phyloP scores from a whole-genome alignment of 2,113 vertebrate species.

The Dromas ardeola region DNA sequence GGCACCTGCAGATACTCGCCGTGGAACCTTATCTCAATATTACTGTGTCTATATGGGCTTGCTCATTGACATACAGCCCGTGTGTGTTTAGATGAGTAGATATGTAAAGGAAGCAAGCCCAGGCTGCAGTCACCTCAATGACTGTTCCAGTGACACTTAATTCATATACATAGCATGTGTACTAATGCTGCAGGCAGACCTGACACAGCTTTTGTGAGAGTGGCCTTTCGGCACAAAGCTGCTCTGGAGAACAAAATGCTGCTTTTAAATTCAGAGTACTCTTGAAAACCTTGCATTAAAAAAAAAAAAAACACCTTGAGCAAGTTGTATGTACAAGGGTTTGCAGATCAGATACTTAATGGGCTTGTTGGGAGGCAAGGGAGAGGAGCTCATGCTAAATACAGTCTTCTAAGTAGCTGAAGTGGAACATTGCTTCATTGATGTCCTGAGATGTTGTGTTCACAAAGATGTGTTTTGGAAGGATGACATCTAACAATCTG shows the following conservation, averaged over 20 bases:
- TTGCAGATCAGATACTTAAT: neutral
- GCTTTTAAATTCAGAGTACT: neutral
- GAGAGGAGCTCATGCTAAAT: neutral
- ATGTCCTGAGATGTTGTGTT: neutral
- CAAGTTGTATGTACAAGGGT: neutral
- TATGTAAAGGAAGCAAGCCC: neutral
- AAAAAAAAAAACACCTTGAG: neutral
- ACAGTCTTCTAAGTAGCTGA: neutral
- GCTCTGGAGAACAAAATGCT: neutral
- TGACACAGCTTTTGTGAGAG: neutral
- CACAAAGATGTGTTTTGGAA: neutral
- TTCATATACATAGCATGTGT: neutral
- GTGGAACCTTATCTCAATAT: neutral
- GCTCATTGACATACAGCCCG: neutral
- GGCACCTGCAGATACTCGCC: neutral
- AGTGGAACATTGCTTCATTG: neutral
- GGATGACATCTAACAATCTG: neutral
- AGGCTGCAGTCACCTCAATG: neutral
- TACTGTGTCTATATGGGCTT: neutral
- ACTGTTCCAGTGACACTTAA: neutral
- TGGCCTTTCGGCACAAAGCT: neutral
- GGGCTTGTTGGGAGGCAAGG: neutral
- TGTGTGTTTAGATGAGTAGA: fast-evolving
- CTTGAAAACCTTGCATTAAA: neutral
- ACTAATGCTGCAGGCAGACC: neutral